phyloP scores from a whole-genome alignment of 1,140 invertebrate genomes.

The Colletes latitarsis region DNA sequence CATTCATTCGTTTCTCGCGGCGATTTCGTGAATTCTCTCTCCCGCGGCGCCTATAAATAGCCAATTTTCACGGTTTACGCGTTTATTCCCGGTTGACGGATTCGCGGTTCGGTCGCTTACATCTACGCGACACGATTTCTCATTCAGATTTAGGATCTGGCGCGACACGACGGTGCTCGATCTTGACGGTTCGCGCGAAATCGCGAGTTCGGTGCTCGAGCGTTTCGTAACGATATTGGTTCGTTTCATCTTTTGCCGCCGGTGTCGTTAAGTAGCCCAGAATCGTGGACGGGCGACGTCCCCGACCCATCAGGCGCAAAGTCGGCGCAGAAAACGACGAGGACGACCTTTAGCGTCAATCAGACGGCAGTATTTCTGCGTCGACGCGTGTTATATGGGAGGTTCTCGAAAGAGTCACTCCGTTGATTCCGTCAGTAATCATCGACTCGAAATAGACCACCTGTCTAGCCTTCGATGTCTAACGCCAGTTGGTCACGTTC shows the following conservation, averaged over 20 bases:
- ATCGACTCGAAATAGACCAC: slow-evolving; percentile 32
- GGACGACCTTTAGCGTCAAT: slow-evolving; percentile 28
- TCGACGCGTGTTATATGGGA: not conserved
- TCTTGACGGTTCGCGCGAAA: too few species aligned
- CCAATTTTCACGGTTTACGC: slow-evolving; percentile 17
- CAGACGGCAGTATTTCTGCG: slow-evolving; percentile 28
- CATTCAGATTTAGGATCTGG: slow-evolving; percentile 33
- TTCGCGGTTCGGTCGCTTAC: slow-evolving; percentile 3
- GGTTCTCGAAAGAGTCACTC: not conserved
- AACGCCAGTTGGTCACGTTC: not conserved
- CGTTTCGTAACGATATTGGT: not conserved
- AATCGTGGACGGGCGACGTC: not conserved
- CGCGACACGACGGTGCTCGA: not conserved
- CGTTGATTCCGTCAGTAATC: not conserved
- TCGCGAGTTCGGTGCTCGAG: not conserved
- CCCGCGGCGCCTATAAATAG: slow-evolving; percentile 30
- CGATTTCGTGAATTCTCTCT: slow-evolving; percentile 7
- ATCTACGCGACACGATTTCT: slow-evolving; percentile 14
- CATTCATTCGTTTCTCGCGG: slow-evolving; percentile 40
- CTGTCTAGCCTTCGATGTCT: not conserved
- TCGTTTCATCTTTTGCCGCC: not conserved
- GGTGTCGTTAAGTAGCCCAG: too few species aligned
- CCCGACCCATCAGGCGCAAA: not conserved
- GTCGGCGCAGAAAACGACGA: too few species aligned
- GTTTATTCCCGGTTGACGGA: slow-evolving; percentile 27